A percentile compares a stretch with the other conserved stretches of the same genome.
Conservation (phyloP, 2,113 vertebrate species). For the Todiramphus chloris region DNA sequence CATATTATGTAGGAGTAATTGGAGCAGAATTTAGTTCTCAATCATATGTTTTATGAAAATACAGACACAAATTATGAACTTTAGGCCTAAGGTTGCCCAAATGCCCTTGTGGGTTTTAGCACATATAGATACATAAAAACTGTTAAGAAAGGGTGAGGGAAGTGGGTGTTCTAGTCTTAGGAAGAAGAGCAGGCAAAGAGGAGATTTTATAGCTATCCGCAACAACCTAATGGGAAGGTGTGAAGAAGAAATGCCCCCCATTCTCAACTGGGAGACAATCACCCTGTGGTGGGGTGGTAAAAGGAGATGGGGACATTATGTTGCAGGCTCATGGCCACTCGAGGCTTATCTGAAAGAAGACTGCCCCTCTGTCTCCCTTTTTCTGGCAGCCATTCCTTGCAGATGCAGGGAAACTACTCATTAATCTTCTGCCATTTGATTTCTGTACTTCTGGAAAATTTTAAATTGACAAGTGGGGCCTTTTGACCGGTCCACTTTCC, state of each 20-base stretch:
- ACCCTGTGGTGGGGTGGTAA: accelerated
- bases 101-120: neutral
- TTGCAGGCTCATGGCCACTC: neutral
- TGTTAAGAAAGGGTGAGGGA: neutral
- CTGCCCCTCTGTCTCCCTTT: neutral
- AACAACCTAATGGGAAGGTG: neutral
- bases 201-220: neutral
- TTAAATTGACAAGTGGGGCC: neutral
- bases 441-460: constrained; percentile 24
- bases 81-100: neutral
- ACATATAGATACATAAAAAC: neutral
- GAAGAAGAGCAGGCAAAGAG: neutral
- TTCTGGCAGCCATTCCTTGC: neutral
- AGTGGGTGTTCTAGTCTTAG: neutral
- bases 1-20: neutral
- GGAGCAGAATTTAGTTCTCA: neutral
- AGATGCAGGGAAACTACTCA: neutral
- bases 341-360: neutral
- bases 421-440: neutral
- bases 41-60: neutral
- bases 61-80: neutral
- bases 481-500: neutral
- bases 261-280: neutral
- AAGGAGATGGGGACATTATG: neutral
- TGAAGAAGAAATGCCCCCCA: neutral